Evolutionary conservation across 2,888 invertebrate genomes (phyloP), one percentile per base, ranked within the genome.

Genomic region (Schrankia costaestrigalis): DNA sequence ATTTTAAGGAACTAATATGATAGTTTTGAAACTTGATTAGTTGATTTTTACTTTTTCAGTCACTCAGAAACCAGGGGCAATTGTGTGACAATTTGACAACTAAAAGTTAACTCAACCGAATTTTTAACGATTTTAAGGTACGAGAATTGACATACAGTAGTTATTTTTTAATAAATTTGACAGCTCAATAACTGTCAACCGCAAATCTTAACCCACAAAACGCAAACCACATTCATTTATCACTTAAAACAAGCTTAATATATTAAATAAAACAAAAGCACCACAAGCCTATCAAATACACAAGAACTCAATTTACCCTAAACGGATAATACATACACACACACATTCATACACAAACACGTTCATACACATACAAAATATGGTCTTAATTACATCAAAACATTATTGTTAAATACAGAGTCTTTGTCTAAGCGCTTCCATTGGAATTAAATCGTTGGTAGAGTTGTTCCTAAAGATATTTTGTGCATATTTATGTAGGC

Each of bases 401-500:
- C 19, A 30, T n/a, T 9, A 11, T 7, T 14, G n/a, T 13, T n/a
- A 3, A 21, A 11, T 14, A 29, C n/a, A 17, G 30, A 33, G n/a
- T 26, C 34, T 35, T 46, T 54, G 45, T 57, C 33, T 31, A 19
- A 39, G 43, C 8, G 28, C 42, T 54, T 61, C 52, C 46, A 61
- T 47, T 25, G 10, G 26, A 5, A 21, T 26, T 42, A 35, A 13
- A 18, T 46, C 42, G 11, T 26, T 46, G 41, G n/a, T n/a, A 35
- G 28, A 33, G 24, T 10, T 35, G 43, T 50, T 32, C 38, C 31
- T 35, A 27, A 47, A 36, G 52, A 57, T 62, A 62, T 63, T 63
- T 63, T 56, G 63, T 64, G 62, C 62, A 63, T 62, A n/a, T n/a
- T n/a, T n/a, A 63, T 58, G 57, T 59, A 46, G 43, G 46, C 52